Conservation (phyloP, 2,797 vertebrate genomes). For the Manis javanica region DNA sequence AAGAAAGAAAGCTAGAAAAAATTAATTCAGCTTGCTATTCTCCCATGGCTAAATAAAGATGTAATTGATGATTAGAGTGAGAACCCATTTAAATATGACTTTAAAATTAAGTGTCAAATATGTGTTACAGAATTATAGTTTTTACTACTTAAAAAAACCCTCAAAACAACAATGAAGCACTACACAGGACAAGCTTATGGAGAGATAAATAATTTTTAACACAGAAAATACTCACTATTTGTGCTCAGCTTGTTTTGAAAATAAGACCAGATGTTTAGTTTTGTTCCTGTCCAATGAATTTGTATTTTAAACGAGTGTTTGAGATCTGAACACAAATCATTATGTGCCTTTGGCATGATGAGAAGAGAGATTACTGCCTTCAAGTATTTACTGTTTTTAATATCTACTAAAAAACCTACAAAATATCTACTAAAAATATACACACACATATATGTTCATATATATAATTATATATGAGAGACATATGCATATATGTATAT, state of each 20-base stretch:
- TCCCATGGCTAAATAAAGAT: not conserved
- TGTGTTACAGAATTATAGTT: not conserved
- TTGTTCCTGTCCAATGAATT: not conserved
- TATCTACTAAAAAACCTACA: not conserved
- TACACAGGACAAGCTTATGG: not conserved
- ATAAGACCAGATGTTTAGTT: not conserved
- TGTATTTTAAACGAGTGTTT: not conserved
- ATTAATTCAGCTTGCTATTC: slow-evolving; percentile 17
- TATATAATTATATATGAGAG: too few relatives aligned
- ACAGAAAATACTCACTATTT: not conserved
- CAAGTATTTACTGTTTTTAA: not conserved
- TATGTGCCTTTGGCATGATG: not conserved
- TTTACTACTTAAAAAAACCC: not conserved
- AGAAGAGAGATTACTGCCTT: not conserved
- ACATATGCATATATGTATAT: too few relatives aligned
- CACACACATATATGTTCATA: too few relatives aligned
- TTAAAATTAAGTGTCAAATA: slow-evolving; percentile 7
- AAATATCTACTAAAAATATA: too few relatives aligned
- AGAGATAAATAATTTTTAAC: not conserved
- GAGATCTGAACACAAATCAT: not conserved
- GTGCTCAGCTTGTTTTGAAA: not conserved
- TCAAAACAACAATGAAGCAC: not conserved
- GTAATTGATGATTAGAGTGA: not conserved
- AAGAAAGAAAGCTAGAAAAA: slow-evolving; percentile 8
- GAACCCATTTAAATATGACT: not conserved